phyloP scores from a whole-genome alignment of 2,113 vertebrate species.

The Gymnocephalus cernua region DNA sequence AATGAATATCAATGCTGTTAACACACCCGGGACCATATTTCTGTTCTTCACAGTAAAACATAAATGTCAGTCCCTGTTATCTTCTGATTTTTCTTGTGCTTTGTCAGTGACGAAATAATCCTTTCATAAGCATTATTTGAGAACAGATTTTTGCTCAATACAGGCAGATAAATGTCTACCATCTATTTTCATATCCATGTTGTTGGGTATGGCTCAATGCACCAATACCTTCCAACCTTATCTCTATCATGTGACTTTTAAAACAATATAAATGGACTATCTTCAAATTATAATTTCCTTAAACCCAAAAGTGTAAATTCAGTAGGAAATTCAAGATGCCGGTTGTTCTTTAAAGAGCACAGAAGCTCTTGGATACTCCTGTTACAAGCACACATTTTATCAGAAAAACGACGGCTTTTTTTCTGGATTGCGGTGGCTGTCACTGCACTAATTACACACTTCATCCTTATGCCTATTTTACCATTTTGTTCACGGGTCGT shows the following conservation, averaged over 20 bases:
- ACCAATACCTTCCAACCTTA: background rate
- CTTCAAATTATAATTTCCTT: background rate
- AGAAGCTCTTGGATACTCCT: background rate
- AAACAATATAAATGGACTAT: background rate
- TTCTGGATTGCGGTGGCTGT: slow-evolving; percentile 1
- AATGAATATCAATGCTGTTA: no score
- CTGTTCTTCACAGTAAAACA: background rate
- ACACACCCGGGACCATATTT: no score
- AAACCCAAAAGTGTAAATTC: background rate
- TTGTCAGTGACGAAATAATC: background rate
- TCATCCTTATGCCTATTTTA: background rate
- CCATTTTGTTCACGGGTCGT: background rate
- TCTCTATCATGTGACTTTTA: background rate
- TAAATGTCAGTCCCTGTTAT: background rate
- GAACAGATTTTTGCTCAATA: background rate
- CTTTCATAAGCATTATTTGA: background rate
- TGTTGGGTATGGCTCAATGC: background rate
- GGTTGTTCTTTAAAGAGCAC: background rate
- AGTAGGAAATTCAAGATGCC: background rate
- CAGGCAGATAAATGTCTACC: background rate
- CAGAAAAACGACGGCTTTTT: background rate
- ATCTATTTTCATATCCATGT: background rate
- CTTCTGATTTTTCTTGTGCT: background rate
- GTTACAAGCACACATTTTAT: slow-evolving; percentile 11
- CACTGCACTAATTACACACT: slow-evolving; percentile 1